phyloP scores from a whole-genome alignment of 2,113 vertebrate species.

The Rhabdornis inornatus region DNA sequence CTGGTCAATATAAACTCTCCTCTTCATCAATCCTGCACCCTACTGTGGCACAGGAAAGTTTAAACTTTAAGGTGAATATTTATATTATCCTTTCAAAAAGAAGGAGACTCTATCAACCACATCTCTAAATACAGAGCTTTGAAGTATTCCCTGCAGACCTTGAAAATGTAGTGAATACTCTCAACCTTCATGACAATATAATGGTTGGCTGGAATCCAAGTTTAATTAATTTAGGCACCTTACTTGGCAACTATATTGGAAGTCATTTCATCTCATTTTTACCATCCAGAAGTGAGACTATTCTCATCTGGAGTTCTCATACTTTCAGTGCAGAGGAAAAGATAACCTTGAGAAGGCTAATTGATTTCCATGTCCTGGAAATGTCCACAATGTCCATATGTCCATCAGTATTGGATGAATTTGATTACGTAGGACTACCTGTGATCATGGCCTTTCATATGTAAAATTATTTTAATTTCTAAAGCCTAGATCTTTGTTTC shows the following conservation, averaged over 20 bases:
- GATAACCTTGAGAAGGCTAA: background rate
- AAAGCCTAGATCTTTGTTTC: background rate
- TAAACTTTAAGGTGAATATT: background rate
- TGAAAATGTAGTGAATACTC: background rate
- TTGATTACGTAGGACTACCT: background rate
- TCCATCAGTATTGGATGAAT: background rate
- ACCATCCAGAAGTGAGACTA: background rate
- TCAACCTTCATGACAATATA: background rate
- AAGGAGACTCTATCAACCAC: background rate
- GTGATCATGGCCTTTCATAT: background rate
- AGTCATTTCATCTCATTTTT: background rate
- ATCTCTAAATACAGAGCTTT: background rate
- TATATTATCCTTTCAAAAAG: background rate
- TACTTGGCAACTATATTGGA: background rate
- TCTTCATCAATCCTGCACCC: background rate
- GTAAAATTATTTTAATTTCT: background rate
- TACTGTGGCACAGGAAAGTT: background rate
- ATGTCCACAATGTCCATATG: too few relatives aligned
- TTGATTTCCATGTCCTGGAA: background rate
- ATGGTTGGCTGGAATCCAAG: background rate
- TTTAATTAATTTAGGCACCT: background rate
- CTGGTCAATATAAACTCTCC: background rate
- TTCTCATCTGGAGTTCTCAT: background rate
- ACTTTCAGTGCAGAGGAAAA: background rate
- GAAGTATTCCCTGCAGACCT: background rate